Conservation (phyloP, 2,888 invertebrate species). For the Geophilus truncorum region DNA sequence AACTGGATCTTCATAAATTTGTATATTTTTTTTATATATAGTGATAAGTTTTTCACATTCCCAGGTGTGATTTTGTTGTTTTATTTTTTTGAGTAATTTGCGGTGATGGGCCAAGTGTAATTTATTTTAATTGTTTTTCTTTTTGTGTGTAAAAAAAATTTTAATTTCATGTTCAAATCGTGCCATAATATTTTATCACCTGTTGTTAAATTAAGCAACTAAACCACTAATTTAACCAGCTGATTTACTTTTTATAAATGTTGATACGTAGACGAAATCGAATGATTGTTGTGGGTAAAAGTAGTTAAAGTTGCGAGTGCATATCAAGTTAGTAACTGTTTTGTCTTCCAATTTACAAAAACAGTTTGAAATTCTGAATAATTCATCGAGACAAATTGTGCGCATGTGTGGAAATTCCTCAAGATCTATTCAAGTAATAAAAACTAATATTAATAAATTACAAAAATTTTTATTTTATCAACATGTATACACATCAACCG, state of each 20-base stretch:
- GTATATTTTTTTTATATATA: not conserved
- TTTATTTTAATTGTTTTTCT: too few relatives aligned
- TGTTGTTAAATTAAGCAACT: not conserved
- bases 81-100: not conserved
- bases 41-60: not conserved
- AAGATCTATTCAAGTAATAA: too few relatives aligned
- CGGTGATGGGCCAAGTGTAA: not conserved
- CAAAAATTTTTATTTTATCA: not conserved
- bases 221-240: not conserved
- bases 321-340: not conserved
- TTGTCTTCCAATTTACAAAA: not conserved
- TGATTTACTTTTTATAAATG: not conserved
- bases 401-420: too few relatives aligned
- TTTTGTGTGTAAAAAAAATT: too few relatives aligned
- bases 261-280: not conserved
- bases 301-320: not conserved
- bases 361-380: not conserved
- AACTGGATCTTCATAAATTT: not conserved
- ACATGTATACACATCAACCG: too few relatives aligned
- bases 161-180: not conserved
- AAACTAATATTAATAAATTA: not conserved
- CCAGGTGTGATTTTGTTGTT: not conserved
- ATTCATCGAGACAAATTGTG: not conserved
- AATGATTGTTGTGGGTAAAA: not conserved
- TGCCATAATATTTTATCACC: not conserved